Base-by-base conservation (phyloP, 2,113 vertebrate genomes). In the Cavia porcellus region DNA sequence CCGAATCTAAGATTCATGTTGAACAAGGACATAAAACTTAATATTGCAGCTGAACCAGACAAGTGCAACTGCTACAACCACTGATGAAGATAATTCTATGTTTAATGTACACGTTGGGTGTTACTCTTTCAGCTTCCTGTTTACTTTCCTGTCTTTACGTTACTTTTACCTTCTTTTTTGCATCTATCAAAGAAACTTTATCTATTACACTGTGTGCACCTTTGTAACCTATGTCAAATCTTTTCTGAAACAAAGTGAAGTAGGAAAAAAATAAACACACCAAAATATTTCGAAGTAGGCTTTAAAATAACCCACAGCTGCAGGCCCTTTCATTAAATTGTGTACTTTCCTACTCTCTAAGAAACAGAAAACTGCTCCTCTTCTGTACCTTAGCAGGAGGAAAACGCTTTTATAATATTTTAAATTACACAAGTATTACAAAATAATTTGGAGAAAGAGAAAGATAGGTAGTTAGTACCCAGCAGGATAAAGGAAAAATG, bases 261-360 rank as follows among this genome's bases (percentile, higher is more conserved):
- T 32, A 32, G 45, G 89, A 95, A 93, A 94, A 70, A 86, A 98
- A 96, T 83, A 89, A 95, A 95, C 70, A 95, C 59, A 87, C 70
- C 47, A 28, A 89, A 97, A 92, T 85, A 55, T 93, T 93, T 94
- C 94, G 82, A 96, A 97, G 92, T n/a, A n/a, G 72, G 81, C 47
- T 86, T 92, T 85, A n/a, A 88, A 97, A 88, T 3, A 94, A 59
- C 70, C 87, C 68, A 72, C 85, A 97, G 96, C 88, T 94, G 55
- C n/a, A 83, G 85, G 81, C 57, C 57, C 82, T 96, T 89, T 93
- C 61, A 64, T 86, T 82, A 95, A 72, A 86, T 15, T 92, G 19
- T 14, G 30, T 89, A 68, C 57, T 92, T 96, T 75, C 70, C 87
- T 90, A 22, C 81, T 96, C 70, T 86, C 87, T 8, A 86, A 92